Percentiles rank a stretch among this genome's conserved stretches.
phyloP scores from a whole-genome alignment of 2,888 invertebrate species.

The Acanthoscelides obtectus region DNA sequence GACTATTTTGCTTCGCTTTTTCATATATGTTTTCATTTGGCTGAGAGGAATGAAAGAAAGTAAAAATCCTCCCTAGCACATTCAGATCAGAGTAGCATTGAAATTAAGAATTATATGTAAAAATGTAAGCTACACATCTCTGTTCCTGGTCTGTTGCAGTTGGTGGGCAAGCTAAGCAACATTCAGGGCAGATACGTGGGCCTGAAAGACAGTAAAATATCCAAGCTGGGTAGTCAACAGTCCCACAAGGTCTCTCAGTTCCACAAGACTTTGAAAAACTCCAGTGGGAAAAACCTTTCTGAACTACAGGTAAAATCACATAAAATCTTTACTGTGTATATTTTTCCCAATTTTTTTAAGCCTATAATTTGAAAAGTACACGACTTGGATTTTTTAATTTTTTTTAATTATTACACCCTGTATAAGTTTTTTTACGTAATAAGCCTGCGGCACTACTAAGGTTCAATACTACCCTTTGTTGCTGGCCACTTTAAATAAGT shows the following conservation, averaged over 20 bases:
- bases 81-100: slow-evolving; percentile 10
- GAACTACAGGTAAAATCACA: slow-evolving; percentile 73
- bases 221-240: slow-evolving; percentile 78
- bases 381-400: no score
- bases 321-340: not conserved
- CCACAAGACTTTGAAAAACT: slow-evolving; percentile 88
- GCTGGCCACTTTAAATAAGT: no score
- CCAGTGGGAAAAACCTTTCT: slow-evolving; percentile 76
- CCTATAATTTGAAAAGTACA: no score
- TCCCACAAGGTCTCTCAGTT: slow-evolving; percentile 92
- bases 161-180: slow-evolving; percentile 53
- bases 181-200: slow-evolving; percentile 75
- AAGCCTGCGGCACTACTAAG: no score
- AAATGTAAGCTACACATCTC: slow-evolving; percentile 4
- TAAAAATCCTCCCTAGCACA: slow-evolving; percentile 33
- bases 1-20: no score
- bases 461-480: no score
- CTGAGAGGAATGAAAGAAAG: slow-evolving; percentile 21
- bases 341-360: not conserved
- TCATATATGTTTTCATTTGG: not conserved
- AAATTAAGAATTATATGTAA: not conserved
- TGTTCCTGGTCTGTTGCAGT: slow-evolving; percentile 34
- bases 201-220: slow-evolving; percentile 88
- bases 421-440: no score
- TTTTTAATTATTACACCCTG: no score